Conservation (phyloP, 2,888 invertebrate species). For the Ornithoptera alexandrae region DNA sequence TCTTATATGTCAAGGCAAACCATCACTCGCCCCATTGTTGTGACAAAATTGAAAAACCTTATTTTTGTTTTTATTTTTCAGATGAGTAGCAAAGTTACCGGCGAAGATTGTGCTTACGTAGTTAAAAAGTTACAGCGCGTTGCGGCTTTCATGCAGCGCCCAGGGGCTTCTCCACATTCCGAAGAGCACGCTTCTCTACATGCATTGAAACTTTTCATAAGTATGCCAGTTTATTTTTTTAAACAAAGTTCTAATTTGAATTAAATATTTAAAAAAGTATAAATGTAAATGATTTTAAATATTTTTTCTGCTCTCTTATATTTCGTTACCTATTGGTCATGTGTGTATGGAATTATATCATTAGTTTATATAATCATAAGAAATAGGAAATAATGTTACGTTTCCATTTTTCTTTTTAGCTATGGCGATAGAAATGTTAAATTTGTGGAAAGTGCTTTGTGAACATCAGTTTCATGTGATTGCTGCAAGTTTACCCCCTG, state of each 20-base stretch:
- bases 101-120: slow-evolving; percentile 86
- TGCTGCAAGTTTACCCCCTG: slow-evolving; percentile 83
- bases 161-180: slow-evolving; percentile 61
- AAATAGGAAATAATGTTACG: not conserved
- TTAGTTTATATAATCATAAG: not conserved
- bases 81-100: slow-evolving; percentile 84
- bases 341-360: not conserved
- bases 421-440: slow-evolving; percentile 92
- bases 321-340: not conserved
- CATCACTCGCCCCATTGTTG: too few relatives aligned
- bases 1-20: too few relatives aligned
- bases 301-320: not conserved
- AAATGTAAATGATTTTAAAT: too few relatives aligned
- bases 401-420: slow-evolving; percentile 50
- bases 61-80: slow-evolving; percentile 48
- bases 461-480: slow-evolving; percentile 95
- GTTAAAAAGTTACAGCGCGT: slow-evolving; percentile 88
- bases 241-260: too few relatives aligned
- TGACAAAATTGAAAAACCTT: too few relatives aligned
- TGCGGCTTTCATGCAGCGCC: slow-evolving; percentile 83
- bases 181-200: slow-evolving; percentile 88
- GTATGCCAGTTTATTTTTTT: slow-evolving; percentile 47
- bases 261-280: too few relatives aligned
- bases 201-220: slow-evolving; percentile 85
- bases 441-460: slow-evolving; percentile 94